Percentiles rank a stretch among this genome's conserved stretches.
Conservation (phyloP, 2,888 invertebrate genomes). For the Dendrolimus houi region DNA sequence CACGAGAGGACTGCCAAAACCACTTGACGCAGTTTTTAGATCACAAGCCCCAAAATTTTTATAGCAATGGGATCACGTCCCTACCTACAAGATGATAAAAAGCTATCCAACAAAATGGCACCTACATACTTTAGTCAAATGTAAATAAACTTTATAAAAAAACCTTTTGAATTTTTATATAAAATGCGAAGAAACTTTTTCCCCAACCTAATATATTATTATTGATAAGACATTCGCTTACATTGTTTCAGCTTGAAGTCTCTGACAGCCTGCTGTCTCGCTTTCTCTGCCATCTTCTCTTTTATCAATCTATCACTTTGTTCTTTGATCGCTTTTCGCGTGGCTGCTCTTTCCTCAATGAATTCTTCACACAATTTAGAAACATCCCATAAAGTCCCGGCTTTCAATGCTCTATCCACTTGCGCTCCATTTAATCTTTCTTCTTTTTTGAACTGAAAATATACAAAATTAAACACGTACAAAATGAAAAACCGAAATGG, state of each 20-base stretch:
- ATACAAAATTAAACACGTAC: neutral
- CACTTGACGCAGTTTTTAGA: too few species aligned
- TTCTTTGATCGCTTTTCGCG: conserved; percentile 22
- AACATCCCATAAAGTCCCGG: conserved; percentile 82
- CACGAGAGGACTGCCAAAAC: too few species aligned
- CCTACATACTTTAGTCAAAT: too few species aligned
- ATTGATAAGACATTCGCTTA: conserved; percentile 18
- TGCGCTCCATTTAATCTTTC: conserved; percentile 84
- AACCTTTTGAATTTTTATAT: too few species aligned
- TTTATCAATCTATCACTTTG: conserved; percentile 19
- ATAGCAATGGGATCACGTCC: too few species aligned
- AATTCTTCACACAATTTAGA: conserved; percentile 41
- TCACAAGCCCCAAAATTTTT: too few species aligned
- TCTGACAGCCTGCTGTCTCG: conserved; percentile 38
- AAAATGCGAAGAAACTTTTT: too few species aligned
- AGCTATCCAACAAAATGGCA: too few species aligned
- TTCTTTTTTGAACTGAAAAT: conserved; percentile 87
- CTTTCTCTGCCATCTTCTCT: conserved; percentile 69
- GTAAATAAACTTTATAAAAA: too few species aligned
- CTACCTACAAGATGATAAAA: too few species aligned
- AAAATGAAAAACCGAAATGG: too few species aligned
- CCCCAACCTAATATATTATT: too few species aligned
- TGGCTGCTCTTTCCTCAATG: conserved; percentile 35
- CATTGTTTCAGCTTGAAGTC: conserved; percentile 29
- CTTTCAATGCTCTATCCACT: conserved; percentile 84